phyloP scores from a whole-genome alignment of 1,140 invertebrate species.

The Euwallacea similis region DNA sequence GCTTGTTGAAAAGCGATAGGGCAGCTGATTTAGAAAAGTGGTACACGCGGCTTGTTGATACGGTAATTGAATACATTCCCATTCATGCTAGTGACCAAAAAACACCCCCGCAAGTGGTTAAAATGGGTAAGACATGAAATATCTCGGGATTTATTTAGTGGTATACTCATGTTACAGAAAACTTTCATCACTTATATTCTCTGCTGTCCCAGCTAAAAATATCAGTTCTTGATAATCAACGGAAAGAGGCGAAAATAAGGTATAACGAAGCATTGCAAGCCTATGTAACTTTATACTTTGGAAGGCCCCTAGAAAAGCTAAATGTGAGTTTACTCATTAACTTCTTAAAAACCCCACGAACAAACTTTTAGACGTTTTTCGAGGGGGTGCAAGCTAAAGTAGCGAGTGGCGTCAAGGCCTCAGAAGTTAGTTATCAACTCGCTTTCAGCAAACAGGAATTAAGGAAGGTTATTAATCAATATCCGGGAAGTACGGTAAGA shows the following conservation, averaged over 20 bases:
- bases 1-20: conserved; percentile 85
- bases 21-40: conserved; percentile 96
- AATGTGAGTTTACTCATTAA: conserved; percentile 67
- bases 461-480: conserved; percentile 92
- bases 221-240: conserved; percentile 79
- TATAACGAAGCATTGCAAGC: conserved; percentile 88
- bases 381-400: conserved; percentile 92
- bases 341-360: not conserved
- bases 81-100: conserved; percentile 86
- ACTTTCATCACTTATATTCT: conserved; percentile 93
- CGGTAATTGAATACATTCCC: conserved; percentile 85
- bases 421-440: conserved; percentile 97
- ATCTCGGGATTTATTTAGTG: not conserved
- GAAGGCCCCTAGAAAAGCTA: conserved; percentile 91
- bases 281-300: conserved; percentile 95
- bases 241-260: conserved; percentile 89
- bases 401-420: conserved; percentile 90
- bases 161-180: conserved; percentile 68
- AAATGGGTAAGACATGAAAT: conserved; percentile 71
- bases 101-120: conserved; percentile 91
- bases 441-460: conserved; percentile 97
- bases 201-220: conserved; percentile 90
- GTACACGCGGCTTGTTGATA: conserved; percentile 81
- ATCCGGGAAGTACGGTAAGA: conserved; percentile 81
- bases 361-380: conserved; percentile 78